Evolutionary conservation across 2,888 invertebrate species (phyloP).

Genomic region (Tenodera sinensis): DNA sequence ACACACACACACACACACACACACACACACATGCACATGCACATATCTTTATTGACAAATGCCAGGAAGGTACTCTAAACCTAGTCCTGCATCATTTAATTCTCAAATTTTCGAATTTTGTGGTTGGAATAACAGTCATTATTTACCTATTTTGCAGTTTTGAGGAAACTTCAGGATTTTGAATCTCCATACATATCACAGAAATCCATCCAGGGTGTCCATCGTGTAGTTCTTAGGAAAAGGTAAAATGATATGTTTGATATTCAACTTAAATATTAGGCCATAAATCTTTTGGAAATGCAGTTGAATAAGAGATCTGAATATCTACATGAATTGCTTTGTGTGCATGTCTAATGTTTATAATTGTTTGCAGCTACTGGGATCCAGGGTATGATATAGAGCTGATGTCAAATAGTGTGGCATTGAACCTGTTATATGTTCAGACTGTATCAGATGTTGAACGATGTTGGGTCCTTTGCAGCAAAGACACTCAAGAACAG

Average conservation of each 20-base stretch:
- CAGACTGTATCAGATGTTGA: conserved; percentile 86
- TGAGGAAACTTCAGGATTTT: conserved; percentile 91
- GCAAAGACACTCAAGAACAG: conserved; percentile 63
- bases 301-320: neutral
- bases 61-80: too few relatives aligned
- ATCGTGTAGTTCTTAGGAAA: conserved; percentile 81
- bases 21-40: too few relatives aligned
- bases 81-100: too few relatives aligned
- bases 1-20: too few relatives aligned
- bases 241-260: conserved; percentile 51
- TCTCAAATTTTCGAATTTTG: too few relatives aligned
- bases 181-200: conserved; percentile 95
- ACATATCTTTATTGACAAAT: too few relatives aligned
- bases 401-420: conserved; percentile 75
- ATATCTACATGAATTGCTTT: too few relatives aligned
- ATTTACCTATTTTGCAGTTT: conserved; percentile 54
- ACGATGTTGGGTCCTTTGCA: conserved; percentile 77
- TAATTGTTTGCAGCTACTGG: conserved; percentile 70
- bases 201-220: conserved; percentile 68
- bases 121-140: too few relatives aligned
- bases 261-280: neutral
- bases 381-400: conserved; percentile 79
- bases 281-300: neutral
- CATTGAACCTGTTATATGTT: conserved; percentile 80
- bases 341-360: neutral